A percentile compares a stretch with the other conserved stretches of the same genome.
phyloP scores from a whole-genome alignment of 2,797 vertebrate species.

The Enteromius argenteus region DNA sequence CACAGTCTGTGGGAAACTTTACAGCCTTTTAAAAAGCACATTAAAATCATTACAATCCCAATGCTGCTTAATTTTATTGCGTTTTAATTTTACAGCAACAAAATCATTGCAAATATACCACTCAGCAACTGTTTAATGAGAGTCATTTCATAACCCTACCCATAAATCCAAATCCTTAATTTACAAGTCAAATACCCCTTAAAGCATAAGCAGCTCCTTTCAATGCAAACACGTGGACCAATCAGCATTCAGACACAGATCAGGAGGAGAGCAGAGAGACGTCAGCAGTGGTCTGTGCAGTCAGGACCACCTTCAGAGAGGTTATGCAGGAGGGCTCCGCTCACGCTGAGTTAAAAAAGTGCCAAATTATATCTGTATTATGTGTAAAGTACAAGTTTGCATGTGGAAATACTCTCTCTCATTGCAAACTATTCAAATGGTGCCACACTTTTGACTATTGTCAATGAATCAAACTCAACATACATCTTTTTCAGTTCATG shows the following conservation, averaged over 20 bases:
- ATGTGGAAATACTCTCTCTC: neutral
- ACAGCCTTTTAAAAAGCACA: neutral
- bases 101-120: neutral
- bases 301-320: slow-evolving; percentile 37
- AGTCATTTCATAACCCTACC: neutral
- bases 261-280: neutral
- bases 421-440: neutral
- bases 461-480: neutral
- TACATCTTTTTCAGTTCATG: neutral
- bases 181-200: neutral
- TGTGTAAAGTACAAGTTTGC: neutral
- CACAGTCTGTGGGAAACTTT: neutral
- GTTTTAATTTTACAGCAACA: neutral
- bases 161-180: neutral
- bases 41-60: neutral
- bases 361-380: neutral
- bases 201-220: neutral
- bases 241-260: slow-evolving; percentile 21
- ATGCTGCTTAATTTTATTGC: neutral
- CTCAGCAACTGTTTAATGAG: neutral
- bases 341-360: neutral
- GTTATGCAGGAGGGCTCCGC: neutral
- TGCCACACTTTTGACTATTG: neutral
- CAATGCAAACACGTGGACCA: neutral
- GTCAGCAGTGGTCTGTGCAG: slow-evolving; percentile 23